These are phyloP conservation scores for Atopsyche davidsoni DNA, from an alignment of 1,140 invertebrate genomes.

Conservation along the genomic window DNA sequence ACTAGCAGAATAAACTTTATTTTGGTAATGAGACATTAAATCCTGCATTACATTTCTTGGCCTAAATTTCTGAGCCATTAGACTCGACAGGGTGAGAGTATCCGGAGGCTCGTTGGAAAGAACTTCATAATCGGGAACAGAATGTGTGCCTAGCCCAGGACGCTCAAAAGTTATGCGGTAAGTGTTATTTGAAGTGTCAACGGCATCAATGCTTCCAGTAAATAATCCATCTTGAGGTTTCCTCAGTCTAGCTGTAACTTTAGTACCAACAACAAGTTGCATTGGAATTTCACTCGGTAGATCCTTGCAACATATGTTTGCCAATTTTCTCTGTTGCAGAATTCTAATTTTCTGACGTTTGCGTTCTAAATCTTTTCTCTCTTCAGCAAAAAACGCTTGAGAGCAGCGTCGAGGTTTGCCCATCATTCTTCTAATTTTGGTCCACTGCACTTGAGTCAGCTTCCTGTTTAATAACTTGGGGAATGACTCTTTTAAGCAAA, in stretches of 20 bases:
- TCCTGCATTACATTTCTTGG: slow-evolving; percentile 57
- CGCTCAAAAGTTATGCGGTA: slow-evolving; percentile 96
- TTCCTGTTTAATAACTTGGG: slow-evolving; percentile 83
- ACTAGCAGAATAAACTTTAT: slow-evolving; percentile 20
- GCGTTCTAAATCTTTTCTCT: slow-evolving; percentile 80
- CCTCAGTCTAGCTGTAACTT: slow-evolving; percentile 85
- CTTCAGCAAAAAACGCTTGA: slow-evolving; percentile 93
- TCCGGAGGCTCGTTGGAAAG: slow-evolving; percentile 87
- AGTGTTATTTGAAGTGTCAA: slow-evolving; percentile 96
- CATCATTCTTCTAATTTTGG: slow-evolving; percentile 91
- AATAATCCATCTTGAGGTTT: slow-evolving; percentile 96
- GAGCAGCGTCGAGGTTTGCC: slow-evolving; percentile 93
- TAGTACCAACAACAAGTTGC: slow-evolving; percentile 93
- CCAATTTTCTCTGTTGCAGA: slow-evolving; percentile 88
- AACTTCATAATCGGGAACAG: slow-evolving; percentile 95
- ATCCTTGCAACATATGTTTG: slow-evolving; percentile 79
- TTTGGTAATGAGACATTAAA: slow-evolving; percentile 38
- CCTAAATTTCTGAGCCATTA: slow-evolving; percentile 72
- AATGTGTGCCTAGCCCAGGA: slow-evolving; percentile 88
- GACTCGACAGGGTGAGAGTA: slow-evolving; percentile 81
- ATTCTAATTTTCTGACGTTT: slow-evolving; percentile 90
- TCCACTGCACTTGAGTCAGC: slow-evolving; percentile 90
- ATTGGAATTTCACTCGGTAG: slow-evolving; percentile 94
- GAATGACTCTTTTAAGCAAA: slow-evolving; percentile 90
- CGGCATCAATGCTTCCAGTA: slow-evolving; percentile 92